Base-by-base conservation (phyloP, 2,797 vertebrate species). In the Eidolon dupreanum region DNA sequence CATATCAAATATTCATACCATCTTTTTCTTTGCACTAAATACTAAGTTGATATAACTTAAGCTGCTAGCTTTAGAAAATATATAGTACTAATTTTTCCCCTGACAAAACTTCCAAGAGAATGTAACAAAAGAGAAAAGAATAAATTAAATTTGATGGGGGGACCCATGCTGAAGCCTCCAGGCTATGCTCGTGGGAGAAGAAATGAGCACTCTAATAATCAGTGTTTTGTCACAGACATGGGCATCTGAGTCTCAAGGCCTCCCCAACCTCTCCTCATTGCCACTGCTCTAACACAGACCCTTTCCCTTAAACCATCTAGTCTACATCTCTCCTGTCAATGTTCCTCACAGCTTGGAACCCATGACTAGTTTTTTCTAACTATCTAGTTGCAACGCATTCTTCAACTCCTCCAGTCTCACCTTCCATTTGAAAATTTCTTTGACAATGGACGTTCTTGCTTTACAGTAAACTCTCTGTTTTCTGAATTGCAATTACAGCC, bases 71-170 rank as follows among this genome's bases (percentile, higher is more conserved):
- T 95, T 70, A 94, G 86, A 93, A 97, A 96, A 96, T 93, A 94
- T 28, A 97, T 77, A 91, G 66, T 79, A 83, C 70, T 95, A 96
- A 95, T 97, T 97, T 96, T 96, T 96, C 41, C 96, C 22, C 53
- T 83, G 82, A 95, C 36, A 90, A 92, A 88, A 86, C 41, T 94
- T 88, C 63, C 24, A 95, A 93, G 84, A 96, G 57, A 93, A 90
- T 90, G 12, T 88, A 96, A 93, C 95, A 95, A 96, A 95, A 63
- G 7, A 96, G 75, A 92, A 79, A 70, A 96, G 33, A 90, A 95
- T 79, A 94, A 94, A 94, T 94, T 94, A 93, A 77, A 93, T 90
- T 90, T 96, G 33, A 77, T 90, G 84, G 78, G 46, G 65, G 68
- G 73, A 70, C 7, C 59, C 61, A 82, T 36, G 66, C 55, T 93